These are phyloP conservation scores for Cyclina sinensis DNA, from an alignment of 1,140 invertebrate genomes.

Conservation along the genomic window DNA sequence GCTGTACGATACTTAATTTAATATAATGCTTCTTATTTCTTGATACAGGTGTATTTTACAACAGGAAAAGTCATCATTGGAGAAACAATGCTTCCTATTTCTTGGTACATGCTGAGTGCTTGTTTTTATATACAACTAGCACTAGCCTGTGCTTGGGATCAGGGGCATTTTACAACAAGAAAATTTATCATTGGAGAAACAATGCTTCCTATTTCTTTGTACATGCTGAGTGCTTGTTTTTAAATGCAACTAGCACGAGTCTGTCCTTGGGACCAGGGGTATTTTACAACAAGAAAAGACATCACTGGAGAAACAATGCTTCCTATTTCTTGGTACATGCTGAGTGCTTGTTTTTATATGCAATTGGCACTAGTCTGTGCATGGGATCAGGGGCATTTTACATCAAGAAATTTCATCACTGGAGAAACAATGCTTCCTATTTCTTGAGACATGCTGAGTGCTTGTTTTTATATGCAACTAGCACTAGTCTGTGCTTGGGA, in stretches of 20 bases:
- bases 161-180: background rate
- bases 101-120: conserved; percentile 15
- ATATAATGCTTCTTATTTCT: background rate
- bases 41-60: background rate
- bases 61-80: background rate
- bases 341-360: background rate
- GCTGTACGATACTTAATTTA: too few species aligned
- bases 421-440: background rate
- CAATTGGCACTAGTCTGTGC: conserved; percentile 3
- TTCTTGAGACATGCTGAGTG: too few species aligned
- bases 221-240: conserved; percentile 19
- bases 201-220: conserved; percentile 6
- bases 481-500: too few species aligned
- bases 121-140: conserved; percentile 9
- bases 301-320: background rate
- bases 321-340: background rate
- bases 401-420: too few species aligned
- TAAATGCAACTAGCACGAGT: conserved; percentile 23
- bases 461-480: too few species aligned
- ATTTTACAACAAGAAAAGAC: too few species aligned
- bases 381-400: background rate
- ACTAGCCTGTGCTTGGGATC: conserved; percentile 12
- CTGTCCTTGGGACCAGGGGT: conserved; percentile 6
- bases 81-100: background rate
- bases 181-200: background rate